phyloP scores from a whole-genome alignment of 1,140 invertebrate species.

The Macrocentrus cingulum region DNA sequence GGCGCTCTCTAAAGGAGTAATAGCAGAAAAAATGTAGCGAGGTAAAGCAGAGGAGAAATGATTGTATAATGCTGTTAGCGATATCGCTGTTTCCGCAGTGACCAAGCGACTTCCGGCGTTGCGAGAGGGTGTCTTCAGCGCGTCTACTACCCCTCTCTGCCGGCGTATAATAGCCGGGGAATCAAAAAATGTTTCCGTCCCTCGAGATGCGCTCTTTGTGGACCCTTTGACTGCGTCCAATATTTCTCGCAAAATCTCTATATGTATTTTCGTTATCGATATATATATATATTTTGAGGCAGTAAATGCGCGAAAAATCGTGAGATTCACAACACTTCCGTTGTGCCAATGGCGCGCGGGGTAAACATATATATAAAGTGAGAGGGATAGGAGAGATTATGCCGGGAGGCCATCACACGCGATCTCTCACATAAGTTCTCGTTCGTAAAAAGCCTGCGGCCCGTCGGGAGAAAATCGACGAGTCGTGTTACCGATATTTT shows the following conservation, averaged over 20 bases:
- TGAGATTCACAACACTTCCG: constrained; percentile 8
- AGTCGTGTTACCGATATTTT: constrained; percentile 11
- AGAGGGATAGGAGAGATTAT: constrained; percentile 11
- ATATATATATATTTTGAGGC: background rate
- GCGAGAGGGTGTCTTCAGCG: too few species aligned
- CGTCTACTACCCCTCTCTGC: too few species aligned
- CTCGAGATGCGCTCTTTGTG: background rate
- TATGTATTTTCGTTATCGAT: background rate
- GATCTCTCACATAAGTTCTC: constrained; percentile 20
- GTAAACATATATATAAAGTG: background rate
- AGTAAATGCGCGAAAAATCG: background rate
- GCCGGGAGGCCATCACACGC: constrained; percentile 19
- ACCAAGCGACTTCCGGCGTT: constrained; percentile 45
- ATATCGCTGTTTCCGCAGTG: constrained; percentile 55
- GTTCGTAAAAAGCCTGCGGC: constrained; percentile 13
- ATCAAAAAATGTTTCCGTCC: constrained; percentile 16
- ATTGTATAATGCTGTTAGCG: constrained; percentile 8
- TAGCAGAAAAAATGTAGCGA: constrained; percentile 40
- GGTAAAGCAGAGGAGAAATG: too few species aligned
- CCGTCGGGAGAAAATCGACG: constrained; percentile 12
- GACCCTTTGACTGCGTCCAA: constrained; percentile 5
- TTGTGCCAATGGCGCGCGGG: background rate
- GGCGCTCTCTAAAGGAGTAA: constrained; percentile 29
- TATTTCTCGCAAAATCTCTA: background rate
- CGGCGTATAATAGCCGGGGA: background rate